phyloP scores from a whole-genome alignment of 2,113 vertebrate species.

The Pipa parva region DNA sequence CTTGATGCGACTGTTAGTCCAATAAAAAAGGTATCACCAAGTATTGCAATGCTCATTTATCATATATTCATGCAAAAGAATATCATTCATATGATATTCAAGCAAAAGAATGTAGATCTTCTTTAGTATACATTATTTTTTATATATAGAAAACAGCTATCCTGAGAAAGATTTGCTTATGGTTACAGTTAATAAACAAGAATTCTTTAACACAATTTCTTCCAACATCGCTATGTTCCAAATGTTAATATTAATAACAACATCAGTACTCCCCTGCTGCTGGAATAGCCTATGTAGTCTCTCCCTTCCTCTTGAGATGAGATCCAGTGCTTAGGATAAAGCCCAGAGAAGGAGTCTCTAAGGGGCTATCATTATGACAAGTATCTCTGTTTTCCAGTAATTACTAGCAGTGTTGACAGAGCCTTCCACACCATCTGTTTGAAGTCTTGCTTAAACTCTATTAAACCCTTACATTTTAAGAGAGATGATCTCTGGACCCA shows the following conservation, averaged over 20 bases:
- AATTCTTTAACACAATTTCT: no score
- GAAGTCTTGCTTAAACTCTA: conserved; percentile 72
- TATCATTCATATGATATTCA: no score
- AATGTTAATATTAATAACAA: neutral
- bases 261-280: neutral
- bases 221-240: no score
- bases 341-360: conserved; percentile 65
- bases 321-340: conserved; percentile 51
- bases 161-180: no score
- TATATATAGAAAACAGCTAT: no score
- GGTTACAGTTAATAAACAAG: no score
- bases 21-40: no score
- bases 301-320: conserved; percentile 44
- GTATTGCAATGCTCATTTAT: no score
- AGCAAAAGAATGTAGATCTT: no score
- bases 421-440: conserved; percentile 95
- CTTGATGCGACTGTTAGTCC: no score
- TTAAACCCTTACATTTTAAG: conserved; percentile 88
- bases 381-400: conserved; percentile 87
- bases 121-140: no score
- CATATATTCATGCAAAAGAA: no score
- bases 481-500: conserved; percentile 78
- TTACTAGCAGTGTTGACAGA: conserved; percentile 87
- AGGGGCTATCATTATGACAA: conserved; percentile 80
- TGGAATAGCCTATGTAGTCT: neutral